Conservation (phyloP, 2,113 vertebrate genomes). For the Pristiophorus japonicus region DNA sequence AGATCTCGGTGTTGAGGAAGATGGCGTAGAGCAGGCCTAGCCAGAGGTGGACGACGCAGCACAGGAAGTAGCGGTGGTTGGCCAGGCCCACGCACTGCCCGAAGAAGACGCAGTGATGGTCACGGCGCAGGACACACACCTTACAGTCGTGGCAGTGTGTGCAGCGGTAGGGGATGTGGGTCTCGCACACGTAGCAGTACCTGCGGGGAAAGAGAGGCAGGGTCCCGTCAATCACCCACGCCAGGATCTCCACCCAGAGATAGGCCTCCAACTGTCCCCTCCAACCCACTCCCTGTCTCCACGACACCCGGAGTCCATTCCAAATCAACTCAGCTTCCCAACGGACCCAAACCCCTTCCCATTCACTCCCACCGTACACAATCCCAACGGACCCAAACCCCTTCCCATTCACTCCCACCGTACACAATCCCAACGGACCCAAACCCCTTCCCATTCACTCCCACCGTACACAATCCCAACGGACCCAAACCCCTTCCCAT, state of each 20-base stretch:
- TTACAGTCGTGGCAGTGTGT: slow-evolving; percentile 78
- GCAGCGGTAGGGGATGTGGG: slow-evolving; percentile 75
- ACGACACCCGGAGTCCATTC: no score
- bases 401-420: not conserved
- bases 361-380: not conserved
- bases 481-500: no score
- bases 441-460: not conserved
- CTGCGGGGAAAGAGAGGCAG: slow-evolving; percentile 46
- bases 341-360: not conserved
- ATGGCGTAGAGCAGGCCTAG: slow-evolving; percentile 70
- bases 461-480: no score
- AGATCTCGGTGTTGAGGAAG: slow-evolving; percentile 74
- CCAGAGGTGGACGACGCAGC: slow-evolving; percentile 69
- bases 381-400: not conserved
- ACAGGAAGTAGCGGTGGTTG: slow-evolving; percentile 78
- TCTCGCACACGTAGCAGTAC: slow-evolving; percentile 78
- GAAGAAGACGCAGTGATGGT: slow-evolving; percentile 85
- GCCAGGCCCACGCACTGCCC: slow-evolving; percentile 75
- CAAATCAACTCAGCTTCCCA: no score
- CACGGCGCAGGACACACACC: slow-evolving; percentile 72
- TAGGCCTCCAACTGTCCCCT: no score
- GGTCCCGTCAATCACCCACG: not conserved
- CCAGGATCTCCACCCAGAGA: no score
- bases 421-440: not conserved
- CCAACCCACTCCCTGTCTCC: no score